Evolutionary conservation across 2,888 invertebrate genomes (phyloP).

Genomic region (Charanyca ferruginea): DNA sequence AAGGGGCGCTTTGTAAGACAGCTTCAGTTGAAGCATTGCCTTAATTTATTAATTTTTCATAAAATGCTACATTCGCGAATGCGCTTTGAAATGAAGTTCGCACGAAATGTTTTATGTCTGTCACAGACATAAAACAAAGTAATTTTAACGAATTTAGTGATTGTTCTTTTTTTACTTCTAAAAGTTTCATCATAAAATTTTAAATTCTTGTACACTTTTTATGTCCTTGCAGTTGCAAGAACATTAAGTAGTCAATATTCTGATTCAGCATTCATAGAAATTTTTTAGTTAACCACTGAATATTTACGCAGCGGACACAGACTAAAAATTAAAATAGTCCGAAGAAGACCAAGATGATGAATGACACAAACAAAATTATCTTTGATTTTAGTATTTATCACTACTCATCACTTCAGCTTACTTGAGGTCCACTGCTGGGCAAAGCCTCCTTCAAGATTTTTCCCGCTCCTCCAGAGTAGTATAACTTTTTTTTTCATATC

Average conservation of each 20-base stretch:
- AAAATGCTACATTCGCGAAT: slow-evolving; percentile 49
- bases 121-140: too few species aligned
- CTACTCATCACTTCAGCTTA: too few species aligned
- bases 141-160: too few species aligned
- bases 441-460: too few species aligned
- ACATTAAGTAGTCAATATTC: slow-evolving; percentile 17
- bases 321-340: not conserved
- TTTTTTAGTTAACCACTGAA: not conserved
- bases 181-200: slow-evolving; percentile 24
- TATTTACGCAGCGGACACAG: not conserved
- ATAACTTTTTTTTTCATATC: slow-evolving; percentile 3
- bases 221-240: slow-evolving; percentile 3
- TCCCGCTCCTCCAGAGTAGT: too few species aligned
- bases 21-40: slow-evolving; percentile 58
- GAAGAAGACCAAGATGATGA: not conserved
- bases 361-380: not conserved
- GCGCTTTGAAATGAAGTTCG: slow-evolving; percentile 52
- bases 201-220: not conserved
- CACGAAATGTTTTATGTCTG: slow-evolving; percentile 47
- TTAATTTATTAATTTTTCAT: slow-evolving; percentile 70
- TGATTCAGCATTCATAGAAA: slow-evolving; percentile 8
- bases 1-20: slow-evolving; percentile 60
- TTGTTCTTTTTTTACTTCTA: slow-evolving; percentile 26
- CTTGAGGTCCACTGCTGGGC: too few species aligned
- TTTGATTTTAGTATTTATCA: not conserved